These are phyloP conservation scores for Chrysochloris asiatica DNA, from an alignment of 2,113 vertebrate species.

Conservation along the genomic window DNA sequence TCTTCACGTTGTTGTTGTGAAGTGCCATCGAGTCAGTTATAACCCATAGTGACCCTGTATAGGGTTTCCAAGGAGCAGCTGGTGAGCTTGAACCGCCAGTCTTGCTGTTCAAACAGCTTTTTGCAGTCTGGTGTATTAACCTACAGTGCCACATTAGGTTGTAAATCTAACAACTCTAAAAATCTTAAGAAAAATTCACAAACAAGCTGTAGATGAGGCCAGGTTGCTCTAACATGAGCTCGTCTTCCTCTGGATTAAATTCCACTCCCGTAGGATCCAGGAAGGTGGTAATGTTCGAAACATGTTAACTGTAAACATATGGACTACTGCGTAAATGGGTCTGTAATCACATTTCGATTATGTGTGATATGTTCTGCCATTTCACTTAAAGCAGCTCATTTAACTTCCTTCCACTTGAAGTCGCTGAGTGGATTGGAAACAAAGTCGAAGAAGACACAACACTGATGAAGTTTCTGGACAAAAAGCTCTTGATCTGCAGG, in stretches of 20 bases:
- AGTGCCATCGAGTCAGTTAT: no score
- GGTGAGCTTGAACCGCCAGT: no score
- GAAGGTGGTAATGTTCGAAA: slow-evolving; percentile 98
- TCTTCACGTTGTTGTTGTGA: no score
- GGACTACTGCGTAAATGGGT: slow-evolving; percentile 99
- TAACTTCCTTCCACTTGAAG: slow-evolving; percentile 99
- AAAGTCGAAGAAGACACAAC: slow-evolving; percentile 99
- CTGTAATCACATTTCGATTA: slow-evolving; percentile 97
- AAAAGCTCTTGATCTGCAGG: slow-evolving; percentile 98
- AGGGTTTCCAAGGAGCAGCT: no score
- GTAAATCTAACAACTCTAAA: slow-evolving; percentile 99
- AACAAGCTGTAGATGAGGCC: slow-evolving; percentile 99
- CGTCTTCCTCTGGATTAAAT: slow-evolving; percentile 99
- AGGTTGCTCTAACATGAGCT: slow-evolving; percentile 98
- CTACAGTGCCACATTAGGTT: slow-evolving; percentile 98
- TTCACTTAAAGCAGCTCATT: slow-evolving; percentile 96
- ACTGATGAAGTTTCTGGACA: slow-evolving; percentile 98
- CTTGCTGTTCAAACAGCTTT: no score
- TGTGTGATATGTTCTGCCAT: slow-evolving; percentile 99
- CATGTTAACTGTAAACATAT: slow-evolving; percentile 99
- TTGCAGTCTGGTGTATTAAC: no score
- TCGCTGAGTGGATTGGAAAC: slow-evolving; percentile 98
- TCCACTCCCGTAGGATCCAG: slow-evolving; percentile 99
- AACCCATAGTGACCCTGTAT: no score
- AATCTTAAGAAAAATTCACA: slow-evolving; percentile 99